Base-by-base conservation (phyloP, 2,797 vertebrate genomes). In the Lepus townsendii region DNA sequence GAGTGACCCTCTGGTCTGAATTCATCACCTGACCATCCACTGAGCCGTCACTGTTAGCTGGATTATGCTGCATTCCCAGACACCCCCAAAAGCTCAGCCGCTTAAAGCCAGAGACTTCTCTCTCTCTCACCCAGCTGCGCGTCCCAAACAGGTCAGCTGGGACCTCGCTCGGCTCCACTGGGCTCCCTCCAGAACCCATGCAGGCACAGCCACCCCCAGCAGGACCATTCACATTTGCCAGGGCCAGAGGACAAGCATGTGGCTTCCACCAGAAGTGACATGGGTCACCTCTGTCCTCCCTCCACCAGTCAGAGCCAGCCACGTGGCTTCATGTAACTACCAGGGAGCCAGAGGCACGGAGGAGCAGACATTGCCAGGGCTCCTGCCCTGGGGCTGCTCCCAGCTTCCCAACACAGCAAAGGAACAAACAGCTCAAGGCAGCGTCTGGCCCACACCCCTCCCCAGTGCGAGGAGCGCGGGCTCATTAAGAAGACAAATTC, bases 61-160 rank as follows among this genome's bases (percentile, higher is more conserved):
- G 78, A 63, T 72, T 65, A 27, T 24, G 27, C 68, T 26, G 16
- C 62, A 52, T 26, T 80, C 71, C 69, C 9, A 42, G 90, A 84
- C 24, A 66, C 11, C 24, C 30, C 32, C 1, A 14, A 83, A 93
- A 54, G 72, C 38, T 73, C 35, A 20, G 52, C 47, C 38, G 27
- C 79, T 91, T 79, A 66, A 80, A 93, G 69, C 54, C 83, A 47
- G n/a, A 65, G 75, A n/a, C 66, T 50, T 50, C 7, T 63, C 35
- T 68, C 24, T 62, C 42, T 63, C 85, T 86, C 47, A 13, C 4
- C 22, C n/a, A 10, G 32, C 22, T n/a, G 10, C 16, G 26, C 0
- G 1, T 63, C 66, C 38, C n/a, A 38, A 24, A 20, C n/a, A 75
- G 63, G 62, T 42, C 68, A 82, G 6, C 35, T 17, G 24, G 42